Base-by-base conservation (phyloP, 2,797 vertebrate genomes). In the Eulemur mongoz region DNA sequence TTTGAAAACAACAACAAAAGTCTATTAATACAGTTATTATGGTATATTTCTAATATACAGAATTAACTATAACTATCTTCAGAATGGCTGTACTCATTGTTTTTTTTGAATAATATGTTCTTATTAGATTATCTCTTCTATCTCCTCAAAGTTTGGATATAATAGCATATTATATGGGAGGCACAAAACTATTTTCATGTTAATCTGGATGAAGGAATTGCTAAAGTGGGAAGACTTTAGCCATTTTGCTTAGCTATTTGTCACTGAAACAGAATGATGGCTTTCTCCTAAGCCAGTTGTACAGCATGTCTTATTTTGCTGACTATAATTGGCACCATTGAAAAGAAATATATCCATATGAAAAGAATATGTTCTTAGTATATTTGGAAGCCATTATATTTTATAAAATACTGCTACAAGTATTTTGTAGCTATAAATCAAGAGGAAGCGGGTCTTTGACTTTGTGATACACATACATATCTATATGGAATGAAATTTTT, bases 401-500 rank as follows among this genome's bases (percentile, higher is more conserved):
- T 92, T 75, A 86, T 80, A 92, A 96, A 89, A 83, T 65, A 80
- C 2, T 30, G 48, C 65, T 83, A 27, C 17, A 82, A 82, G 45
- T 70, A 57, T 70, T n/a, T 50, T 83, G 3, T 20, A 80, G 48
- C 27, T 92, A 45, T 92, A 95, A 93, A 93, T 96, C 69, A 91
- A 80, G 38, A 89, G 17, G 13, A 83, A 70, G n/a, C 2, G 43
- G 30, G 10, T 90, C 75, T 89, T 18, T 73, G 69, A 89, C 38
- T 89, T 57, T 76, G 69, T 81, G 65, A 76, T 70, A 67, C 35
- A 61, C 1, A 67, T 50, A 90, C 35, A 70, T 32, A 86, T 50
- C 92, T 65, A 78, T 91, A 83, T 43, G 3, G 38, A 93, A 82
- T 75, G n/a, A 93, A 87, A 43, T 69, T 92, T 94, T 82, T 96